A percentile compares a stretch with the other conserved stretches of the same genome.
Conservation (phyloP, 2,888 invertebrate genomes). For the Drosophila hawaiiensis region DNA sequence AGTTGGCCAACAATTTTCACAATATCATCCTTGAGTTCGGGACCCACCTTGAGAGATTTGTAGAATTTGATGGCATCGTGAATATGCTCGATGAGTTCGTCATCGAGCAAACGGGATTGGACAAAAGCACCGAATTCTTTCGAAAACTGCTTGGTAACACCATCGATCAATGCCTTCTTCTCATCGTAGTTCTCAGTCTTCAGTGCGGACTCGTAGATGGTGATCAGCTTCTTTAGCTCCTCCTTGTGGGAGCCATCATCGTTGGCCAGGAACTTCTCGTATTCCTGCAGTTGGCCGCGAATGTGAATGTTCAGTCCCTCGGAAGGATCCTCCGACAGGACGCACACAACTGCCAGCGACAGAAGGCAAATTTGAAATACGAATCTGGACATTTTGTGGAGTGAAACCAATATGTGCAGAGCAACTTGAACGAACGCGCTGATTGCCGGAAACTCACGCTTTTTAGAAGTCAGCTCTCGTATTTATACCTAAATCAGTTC, state of each 20-base stretch:
- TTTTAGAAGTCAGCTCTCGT: constrained; percentile 48
- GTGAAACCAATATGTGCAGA: constrained; percentile 27
- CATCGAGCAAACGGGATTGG: constrained; percentile 56
- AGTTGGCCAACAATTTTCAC: constrained; percentile 59
- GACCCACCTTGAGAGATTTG: constrained; percentile 30
- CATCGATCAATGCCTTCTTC: constrained; percentile 61
- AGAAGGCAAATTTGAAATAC: constrained; percentile 57
- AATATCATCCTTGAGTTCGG: constrained; percentile 57
- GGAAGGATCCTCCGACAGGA: constrained; percentile 50
- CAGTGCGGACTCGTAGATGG: constrained; percentile 69
- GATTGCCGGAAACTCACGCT: constrained; percentile 56
- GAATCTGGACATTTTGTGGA: constrained; percentile 64
- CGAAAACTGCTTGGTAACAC: constrained; percentile 57
- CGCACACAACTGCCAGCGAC: constrained; percentile 56
- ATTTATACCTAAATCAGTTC: constrained; percentile 67
- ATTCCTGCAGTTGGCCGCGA: constrained; percentile 68
- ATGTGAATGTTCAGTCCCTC: constrained; percentile 69
- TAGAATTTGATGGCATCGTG: constrained; percentile 67
- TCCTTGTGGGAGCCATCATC: constrained; percentile 65
- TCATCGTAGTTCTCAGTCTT: constrained; percentile 60
- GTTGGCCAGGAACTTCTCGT: constrained; percentile 55
- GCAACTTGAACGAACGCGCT: constrained; percentile 37
- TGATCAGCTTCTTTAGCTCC: constrained; percentile 68
- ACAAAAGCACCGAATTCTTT: constrained; percentile 70
- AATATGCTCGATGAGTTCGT: constrained; percentile 66